Conservation (phyloP, 2,113 vertebrate genomes). For the Galbula dea region DNA sequence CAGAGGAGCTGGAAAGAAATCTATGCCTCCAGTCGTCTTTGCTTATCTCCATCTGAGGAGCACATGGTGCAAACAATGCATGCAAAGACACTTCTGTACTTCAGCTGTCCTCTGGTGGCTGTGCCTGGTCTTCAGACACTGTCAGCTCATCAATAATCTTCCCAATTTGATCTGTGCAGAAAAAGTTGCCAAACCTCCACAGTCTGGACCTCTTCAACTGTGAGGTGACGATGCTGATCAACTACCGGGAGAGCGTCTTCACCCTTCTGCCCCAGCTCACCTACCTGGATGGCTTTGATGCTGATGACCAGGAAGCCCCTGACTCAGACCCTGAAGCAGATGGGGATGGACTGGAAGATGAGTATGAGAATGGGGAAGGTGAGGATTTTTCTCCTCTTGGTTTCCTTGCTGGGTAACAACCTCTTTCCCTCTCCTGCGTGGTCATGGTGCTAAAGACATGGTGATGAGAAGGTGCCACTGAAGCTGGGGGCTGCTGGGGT, state of each 20-base stretch:
- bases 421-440: background rate
- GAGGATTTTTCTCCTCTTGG: background rate
- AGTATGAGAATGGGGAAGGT: conserved; percentile 71
- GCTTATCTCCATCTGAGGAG: background rate
- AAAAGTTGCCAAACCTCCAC: conserved; percentile 76
- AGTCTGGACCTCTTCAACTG: conserved; percentile 82
- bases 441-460: background rate
- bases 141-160: background rate
- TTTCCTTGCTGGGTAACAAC: background rate
- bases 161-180: conserved; percentile 29
- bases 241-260: conserved; percentile 80
- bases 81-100: background rate
- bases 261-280: conserved; percentile 78
- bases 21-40: background rate
- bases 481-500: background rate
- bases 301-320: conserved; percentile 78
- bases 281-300: conserved; percentile 79
- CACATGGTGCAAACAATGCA: background rate
- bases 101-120: background rate
- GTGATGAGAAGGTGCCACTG: background rate
- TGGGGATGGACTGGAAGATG: conserved; percentile 67
- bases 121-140: background rate
- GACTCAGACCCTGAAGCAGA: conserved; percentile 73
- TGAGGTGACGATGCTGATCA: conserved; percentile 81
- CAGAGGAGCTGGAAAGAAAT: background rate